These are phyloP conservation scores for Polyommatus iphigenia DNA, from an alignment of 2,888 invertebrate species.

Conservation along the genomic window DNA sequence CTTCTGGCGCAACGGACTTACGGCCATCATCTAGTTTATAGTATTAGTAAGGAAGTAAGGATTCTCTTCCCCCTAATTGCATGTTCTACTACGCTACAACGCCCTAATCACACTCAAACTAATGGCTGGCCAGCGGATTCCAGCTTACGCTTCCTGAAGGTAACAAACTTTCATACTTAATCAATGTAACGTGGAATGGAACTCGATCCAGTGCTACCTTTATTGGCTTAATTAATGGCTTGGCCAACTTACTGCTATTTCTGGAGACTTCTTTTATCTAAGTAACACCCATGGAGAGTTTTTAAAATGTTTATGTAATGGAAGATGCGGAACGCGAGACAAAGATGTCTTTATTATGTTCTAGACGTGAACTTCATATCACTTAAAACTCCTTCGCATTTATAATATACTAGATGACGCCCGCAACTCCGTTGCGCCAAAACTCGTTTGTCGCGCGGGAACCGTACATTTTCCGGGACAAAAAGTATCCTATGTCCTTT, in stretches of 20 bases:
- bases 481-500: no score
- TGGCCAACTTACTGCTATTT: slow-evolving; percentile 3
- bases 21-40: no score
- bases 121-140: not conserved
- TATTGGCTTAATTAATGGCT: slow-evolving; percentile 28
- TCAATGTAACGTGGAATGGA: slow-evolving; percentile 19
- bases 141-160: slow-evolving; percentile 19
- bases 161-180: slow-evolving; percentile 28
- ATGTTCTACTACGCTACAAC: not conserved
- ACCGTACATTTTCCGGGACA: no score
- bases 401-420: no score
- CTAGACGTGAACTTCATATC: no score
- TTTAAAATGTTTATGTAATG: not conserved
- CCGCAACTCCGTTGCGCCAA: no score
- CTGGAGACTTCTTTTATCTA: not conserved
- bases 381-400: no score
- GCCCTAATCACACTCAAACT: not conserved
- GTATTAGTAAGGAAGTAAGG: no score
- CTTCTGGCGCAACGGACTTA: no score
- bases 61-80: not conserved
- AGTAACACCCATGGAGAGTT: no score
- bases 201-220: slow-evolving; percentile 26
- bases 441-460: no score
- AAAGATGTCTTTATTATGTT: not conserved
- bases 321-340: not conserved